phyloP scores from a whole-genome alignment of 2,797 vertebrate species.

The Siniperca undulata region DNA sequence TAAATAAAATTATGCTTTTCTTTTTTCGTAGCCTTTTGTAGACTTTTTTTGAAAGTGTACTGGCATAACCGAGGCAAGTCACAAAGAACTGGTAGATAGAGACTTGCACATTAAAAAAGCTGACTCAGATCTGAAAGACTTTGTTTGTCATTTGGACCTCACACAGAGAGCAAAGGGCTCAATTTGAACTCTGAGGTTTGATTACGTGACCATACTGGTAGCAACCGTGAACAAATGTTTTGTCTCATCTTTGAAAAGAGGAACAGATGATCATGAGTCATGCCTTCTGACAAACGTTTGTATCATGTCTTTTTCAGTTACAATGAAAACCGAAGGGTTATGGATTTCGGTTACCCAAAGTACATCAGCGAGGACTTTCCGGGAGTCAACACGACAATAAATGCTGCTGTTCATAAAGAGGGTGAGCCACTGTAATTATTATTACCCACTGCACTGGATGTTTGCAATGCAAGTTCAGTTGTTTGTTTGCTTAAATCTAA shows the following conservation, averaged over 20 bases:
- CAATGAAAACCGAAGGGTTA: slow-evolving; percentile 81
- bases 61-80: not conserved
- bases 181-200: slow-evolving; percentile 12
- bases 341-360: slow-evolving; percentile 83
- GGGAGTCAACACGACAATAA: slow-evolving; percentile 79
- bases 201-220: not conserved
- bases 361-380: slow-evolving; percentile 83
- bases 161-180: slow-evolving; percentile 27
- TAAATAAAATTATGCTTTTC: slow-evolving; percentile 7
- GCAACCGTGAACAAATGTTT: slow-evolving; percentile 21
- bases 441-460: not conserved
- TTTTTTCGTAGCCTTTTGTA: too few relatives aligned
- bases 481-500: not conserved
- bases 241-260: not conserved
- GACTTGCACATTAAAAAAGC: slow-evolving; percentile 1
- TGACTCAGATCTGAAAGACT: slow-evolving; percentile 19
- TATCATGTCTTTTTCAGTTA: slow-evolving; percentile 74
- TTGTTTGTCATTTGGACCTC: slow-evolving; percentile 20
- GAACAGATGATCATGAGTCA: slow-evolving; percentile 16
- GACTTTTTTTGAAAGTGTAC: not conserved
- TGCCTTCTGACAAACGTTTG: not conserved
- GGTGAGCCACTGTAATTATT: slow-evolving; percentile 63
- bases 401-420: slow-evolving; percentile 81
- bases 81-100: not conserved
- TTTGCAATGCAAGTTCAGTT: not conserved